These are phyloP conservation scores for Cataglyphis albicans DNA, from an alignment of 2,888 invertebrate genomes.

Conservation along the genomic window DNA sequence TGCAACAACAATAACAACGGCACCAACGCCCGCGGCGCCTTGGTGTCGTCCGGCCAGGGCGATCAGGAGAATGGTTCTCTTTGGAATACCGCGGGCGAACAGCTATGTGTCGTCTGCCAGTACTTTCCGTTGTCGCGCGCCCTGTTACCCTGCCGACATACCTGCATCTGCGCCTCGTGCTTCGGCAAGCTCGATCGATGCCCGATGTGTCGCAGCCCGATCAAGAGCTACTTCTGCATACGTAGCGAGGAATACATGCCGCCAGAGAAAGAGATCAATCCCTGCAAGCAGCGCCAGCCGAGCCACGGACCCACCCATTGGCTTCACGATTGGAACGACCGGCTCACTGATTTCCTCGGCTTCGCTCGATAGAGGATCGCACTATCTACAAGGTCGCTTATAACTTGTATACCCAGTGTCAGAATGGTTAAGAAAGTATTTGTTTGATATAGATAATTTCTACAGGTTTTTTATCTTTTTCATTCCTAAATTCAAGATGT, in stretches of 20 bases:
- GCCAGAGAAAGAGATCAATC: slow-evolving; percentile 84
- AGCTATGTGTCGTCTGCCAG: slow-evolving; percentile 94
- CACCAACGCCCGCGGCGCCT: slow-evolving; percentile 79
- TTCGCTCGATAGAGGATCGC: slow-evolving; percentile 87
- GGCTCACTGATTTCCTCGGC: slow-evolving; percentile 92
- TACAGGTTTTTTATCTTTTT: not conserved
- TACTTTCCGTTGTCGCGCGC: slow-evolving; percentile 92
- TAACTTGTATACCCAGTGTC: not conserved
- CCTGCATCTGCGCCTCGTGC: slow-evolving; percentile 94
- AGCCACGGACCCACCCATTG: slow-evolving; percentile 85
- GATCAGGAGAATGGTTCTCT: slow-evolving; percentile 87
- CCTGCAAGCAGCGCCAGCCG: slow-evolving; percentile 85
- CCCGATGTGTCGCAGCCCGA: slow-evolving; percentile 94
- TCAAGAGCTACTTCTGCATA: slow-evolving; percentile 94
- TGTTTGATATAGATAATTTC: not conserved
- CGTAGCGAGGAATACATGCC: slow-evolving; percentile 92
- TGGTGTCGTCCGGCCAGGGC: slow-evolving; percentile 84
- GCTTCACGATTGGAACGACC: slow-evolving; percentile 90
- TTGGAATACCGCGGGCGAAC: slow-evolving; percentile 88
- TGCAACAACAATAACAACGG: slow-evolving; percentile 82
- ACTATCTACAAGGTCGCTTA: not conserved
- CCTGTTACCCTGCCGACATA: slow-evolving; percentile 93
- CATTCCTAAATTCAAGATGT: not conserved
- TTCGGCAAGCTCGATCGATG: slow-evolving; percentile 93
- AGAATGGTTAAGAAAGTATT: slow-evolving; percentile 6